Evolutionary conservation across 2,888 invertebrate species (phyloP).

Genomic region (Plagodis dolabraria): DNA sequence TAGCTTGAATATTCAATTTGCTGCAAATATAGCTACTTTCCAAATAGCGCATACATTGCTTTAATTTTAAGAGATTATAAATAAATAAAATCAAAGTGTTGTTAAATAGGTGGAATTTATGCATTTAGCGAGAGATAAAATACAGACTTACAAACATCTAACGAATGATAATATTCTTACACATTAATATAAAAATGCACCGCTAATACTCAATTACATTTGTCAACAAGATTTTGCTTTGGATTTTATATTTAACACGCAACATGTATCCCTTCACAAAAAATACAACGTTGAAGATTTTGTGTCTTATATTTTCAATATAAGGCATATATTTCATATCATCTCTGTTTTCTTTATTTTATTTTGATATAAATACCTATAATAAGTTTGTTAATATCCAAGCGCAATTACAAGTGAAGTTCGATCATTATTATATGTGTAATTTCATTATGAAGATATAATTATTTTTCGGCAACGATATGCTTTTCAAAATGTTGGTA

Average conservation of each 20-base stretch:
- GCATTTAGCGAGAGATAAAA: slow-evolving; percentile 45
- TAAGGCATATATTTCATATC: too few relatives aligned
- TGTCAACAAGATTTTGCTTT: slow-evolving; percentile 57
- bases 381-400: too few relatives aligned
- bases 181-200: slow-evolving; percentile 73
- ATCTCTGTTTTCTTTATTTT: too few relatives aligned
- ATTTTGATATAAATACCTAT: too few relatives aligned
- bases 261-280: too few relatives aligned
- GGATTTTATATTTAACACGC: slow-evolving; percentile 46
- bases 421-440: too few relatives aligned
- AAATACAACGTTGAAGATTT: too few relatives aligned
- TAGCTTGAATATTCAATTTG: slow-evolving; percentile 7
- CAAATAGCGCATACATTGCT: slow-evolving; percentile 20
- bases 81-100: slow-evolving; percentile 1
- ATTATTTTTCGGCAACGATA: too few relatives aligned
- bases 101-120: slow-evolving; percentile 25
- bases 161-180: slow-evolving; percentile 46
- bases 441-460: too few relatives aligned
- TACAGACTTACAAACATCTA: slow-evolving; percentile 50
- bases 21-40: neutral
- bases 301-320: too few relatives aligned
- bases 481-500: too few relatives aligned
- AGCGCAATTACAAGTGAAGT: too few relatives aligned
- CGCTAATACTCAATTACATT: slow-evolving; percentile 68
- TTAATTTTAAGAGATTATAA: neutral